Base-by-base conservation (phyloP, 2,888 invertebrate genomes). In the Cryptocephalus moraei region DNA sequence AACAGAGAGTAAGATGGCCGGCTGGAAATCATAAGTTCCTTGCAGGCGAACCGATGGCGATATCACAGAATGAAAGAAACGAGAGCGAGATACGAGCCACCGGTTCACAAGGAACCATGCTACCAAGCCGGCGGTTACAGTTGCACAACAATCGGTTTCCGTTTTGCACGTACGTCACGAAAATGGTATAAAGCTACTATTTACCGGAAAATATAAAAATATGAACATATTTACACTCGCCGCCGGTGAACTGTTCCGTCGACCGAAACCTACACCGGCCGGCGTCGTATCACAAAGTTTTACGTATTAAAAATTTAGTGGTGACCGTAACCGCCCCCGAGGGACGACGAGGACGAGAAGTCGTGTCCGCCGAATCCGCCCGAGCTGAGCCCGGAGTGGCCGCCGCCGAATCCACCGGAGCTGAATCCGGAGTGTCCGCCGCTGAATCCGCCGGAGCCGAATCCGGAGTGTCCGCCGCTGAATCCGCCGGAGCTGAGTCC, bases 361-460 rank as follows among this genome's bases (percentile, higher is more conserved):
- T 36, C 41, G 41, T 36, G 38, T 11, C 47, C 47, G 44, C 52
- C 56, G 9, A 52, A 46, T 31, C 60, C 54, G 44, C 57, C 55
- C 33, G 45, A 45, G 13, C 54, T 46, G 22, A 47, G 47, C 13
- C 47, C 56, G 49, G 56, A 53, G 43, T 56, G 49, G 41, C 57
- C 46, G 49, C 61, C 55, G 44, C 50, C 48, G 47, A 53, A 48
- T 41, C 52, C 55, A 41, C 56, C 57, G 41, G 51, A 50, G n/a
- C 57, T 51, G 11, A 50, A 51, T 14, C 50, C 47, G 32, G 8
- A 8, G 32, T 14, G 11, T 31, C 48, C 42, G 41, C 56, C 57
- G 36, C 36, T 48, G 9, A 55, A 45, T 8, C 49, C 46, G 41
- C 52, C 52, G 32, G 46, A 31, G 41, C 49, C 56, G 32, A 47